phyloP scores from a whole-genome alignment of 1,140 invertebrate species.

The Drosophila novamexicana region DNA sequence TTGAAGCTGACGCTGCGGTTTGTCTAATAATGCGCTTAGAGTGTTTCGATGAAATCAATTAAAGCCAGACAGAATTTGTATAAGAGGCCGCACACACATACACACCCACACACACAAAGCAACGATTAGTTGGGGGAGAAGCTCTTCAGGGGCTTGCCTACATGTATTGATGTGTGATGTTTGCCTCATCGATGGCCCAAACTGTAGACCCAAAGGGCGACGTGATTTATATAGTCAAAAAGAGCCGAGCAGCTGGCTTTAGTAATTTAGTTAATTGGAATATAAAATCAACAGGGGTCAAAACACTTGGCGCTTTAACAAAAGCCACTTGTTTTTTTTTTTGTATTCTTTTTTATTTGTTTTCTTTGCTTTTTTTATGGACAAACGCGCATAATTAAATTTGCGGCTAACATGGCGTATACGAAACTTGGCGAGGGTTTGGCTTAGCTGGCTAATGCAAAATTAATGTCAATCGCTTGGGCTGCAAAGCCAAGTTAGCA shows the following conservation, averaged over 20 bases:
- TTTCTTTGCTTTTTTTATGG: slow-evolving; percentile 42
- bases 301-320: slow-evolving; percentile 54
- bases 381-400: slow-evolving; percentile 73
- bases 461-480: slow-evolving; percentile 75
- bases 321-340: slow-evolving; percentile 42
- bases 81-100: slow-evolving; percentile 3
- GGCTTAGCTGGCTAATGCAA: slow-evolving; percentile 60
- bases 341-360: background rate
- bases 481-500: slow-evolving; percentile 26
- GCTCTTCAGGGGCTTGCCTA: slow-evolving; percentile 1
- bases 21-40: slow-evolving; percentile 55
- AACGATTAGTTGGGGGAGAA: slow-evolving; percentile 9
- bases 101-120: slow-evolving; percentile 6
- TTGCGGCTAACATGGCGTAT: slow-evolving; percentile 55
- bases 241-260: slow-evolving; percentile 45
- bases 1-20: slow-evolving; percentile 52
- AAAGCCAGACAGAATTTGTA: slow-evolving; percentile 47
- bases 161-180: slow-evolving; percentile 34
- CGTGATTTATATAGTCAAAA: slow-evolving; percentile 36
- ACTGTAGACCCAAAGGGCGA: slow-evolving; percentile 6
- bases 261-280: slow-evolving; percentile 80
- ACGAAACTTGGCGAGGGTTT: slow-evolving; percentile 30
- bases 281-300: slow-evolving; percentile 64
- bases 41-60: slow-evolving; percentile 74
- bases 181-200: slow-evolving; percentile 27